A percentile compares a stretch with the other conserved stretches of the same genome.
phyloP scores from a whole-genome alignment of 2,797 vertebrate genomes.

The Rhincodon typus region DNA sequence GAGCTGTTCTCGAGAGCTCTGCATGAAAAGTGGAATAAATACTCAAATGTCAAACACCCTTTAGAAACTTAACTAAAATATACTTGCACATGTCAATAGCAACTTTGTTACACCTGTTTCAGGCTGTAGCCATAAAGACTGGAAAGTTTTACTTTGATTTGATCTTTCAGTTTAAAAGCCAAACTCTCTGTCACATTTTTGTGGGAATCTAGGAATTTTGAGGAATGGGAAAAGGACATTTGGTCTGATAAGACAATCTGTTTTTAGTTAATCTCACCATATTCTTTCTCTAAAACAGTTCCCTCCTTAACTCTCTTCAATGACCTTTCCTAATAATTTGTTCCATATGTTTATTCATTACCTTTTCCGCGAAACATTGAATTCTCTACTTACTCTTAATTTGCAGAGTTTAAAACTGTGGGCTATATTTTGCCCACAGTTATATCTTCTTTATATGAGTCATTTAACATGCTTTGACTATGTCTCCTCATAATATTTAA shows the following conservation, averaged over 20 bases:
- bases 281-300: conserved; percentile 22
- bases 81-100: no score
- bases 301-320: not conserved
- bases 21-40: no score
- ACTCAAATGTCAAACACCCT: not conserved
- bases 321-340: conserved; percentile 13
- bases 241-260: not conserved
- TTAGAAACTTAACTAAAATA: not conserved
- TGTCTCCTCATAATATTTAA: not conserved
- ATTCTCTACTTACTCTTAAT: not conserved
- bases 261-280: conserved; percentile 18
- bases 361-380: not conserved
- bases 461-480: not conserved
- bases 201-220: not conserved
- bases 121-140: not conserved
- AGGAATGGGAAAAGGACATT: conserved; percentile 27
- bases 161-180: not conserved
- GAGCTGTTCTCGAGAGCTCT: conserved; percentile 21
- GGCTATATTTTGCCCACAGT: not conserved
- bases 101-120: not conserved
- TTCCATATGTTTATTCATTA: conserved; percentile 13
- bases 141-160: not conserved
- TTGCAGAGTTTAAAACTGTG: not conserved
- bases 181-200: not conserved
- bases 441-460: not conserved